Conservation (phyloP, 2,888 invertebrate species). For the Caenorhabditis panamensis region DNA sequence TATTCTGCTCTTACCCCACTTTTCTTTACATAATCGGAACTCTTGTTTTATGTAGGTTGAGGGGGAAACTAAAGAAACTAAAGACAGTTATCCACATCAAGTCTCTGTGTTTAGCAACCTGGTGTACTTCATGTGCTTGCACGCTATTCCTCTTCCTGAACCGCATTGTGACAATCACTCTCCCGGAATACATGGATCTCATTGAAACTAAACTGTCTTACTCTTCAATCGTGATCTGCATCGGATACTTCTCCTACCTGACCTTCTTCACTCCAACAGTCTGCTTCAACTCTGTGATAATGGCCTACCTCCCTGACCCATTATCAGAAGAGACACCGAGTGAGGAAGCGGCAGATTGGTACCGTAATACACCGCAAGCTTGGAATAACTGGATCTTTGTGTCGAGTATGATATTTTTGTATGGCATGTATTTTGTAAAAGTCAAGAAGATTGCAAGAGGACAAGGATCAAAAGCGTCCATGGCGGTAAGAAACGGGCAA, state of each 20-base stretch:
- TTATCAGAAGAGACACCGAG: background rate
- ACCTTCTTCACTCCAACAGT: constrained; percentile 29
- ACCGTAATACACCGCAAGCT: constrained; percentile 31
- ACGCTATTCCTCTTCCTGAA: constrained; percentile 33
- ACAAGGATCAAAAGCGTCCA: constrained; percentile 45
- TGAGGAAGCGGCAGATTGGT: constrained; percentile 15
- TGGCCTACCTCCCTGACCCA: constrained; percentile 34
- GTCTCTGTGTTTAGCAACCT: no score
- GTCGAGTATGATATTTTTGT: constrained; percentile 29
- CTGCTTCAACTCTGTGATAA: constrained; percentile 31
- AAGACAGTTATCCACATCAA: no score
- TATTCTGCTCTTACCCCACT: constrained; percentile 24
- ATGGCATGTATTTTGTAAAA: constrained; percentile 21
- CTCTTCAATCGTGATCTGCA: constrained; percentile 3
- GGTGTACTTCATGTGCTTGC: constrained; percentile 36
- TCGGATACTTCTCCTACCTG: constrained; percentile 10
- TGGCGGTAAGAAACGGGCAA: constrained; percentile 29
- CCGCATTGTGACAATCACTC: constrained; percentile 20
- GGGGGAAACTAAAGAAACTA: no score
- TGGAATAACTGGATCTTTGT: constrained; percentile 53
- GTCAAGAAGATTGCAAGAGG: constrained; percentile 41
- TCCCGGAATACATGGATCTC: constrained; percentile 11
- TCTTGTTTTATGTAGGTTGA: constrained; percentile 6
- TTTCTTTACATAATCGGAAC: constrained; percentile 25
- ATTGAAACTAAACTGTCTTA: constrained; percentile 24